Conservation (phyloP, 1,140 invertebrate genomes). For the Pseudomyrmex dendroicus region DNA sequence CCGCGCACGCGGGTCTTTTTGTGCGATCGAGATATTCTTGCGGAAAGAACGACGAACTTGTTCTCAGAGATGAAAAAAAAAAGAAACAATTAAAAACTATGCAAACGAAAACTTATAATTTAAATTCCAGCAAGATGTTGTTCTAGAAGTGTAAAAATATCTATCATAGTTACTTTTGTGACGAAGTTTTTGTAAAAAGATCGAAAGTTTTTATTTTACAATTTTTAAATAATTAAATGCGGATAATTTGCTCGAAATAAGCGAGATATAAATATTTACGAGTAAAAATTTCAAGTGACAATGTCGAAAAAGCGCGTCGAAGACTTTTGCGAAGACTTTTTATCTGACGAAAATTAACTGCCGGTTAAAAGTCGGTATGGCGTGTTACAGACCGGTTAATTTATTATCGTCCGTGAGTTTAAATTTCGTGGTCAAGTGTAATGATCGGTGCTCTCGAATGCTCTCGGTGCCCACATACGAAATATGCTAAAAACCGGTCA, state of each 20-base stretch:
- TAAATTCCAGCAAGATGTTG: no score
- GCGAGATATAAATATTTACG: background rate
- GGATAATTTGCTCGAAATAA: background rate
- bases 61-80: background rate
- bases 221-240: no score
- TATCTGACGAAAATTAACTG: background rate
- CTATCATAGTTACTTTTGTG: no score
- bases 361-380: background rate
- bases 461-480: background rate
- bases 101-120: background rate
- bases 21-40: conserved; percentile 9
- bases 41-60: background rate
- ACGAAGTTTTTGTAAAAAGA: no score
- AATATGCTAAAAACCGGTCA: conserved; percentile 73
- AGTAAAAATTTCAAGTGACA: background rate
- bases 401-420: conserved; percentile 30
- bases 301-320: no score
- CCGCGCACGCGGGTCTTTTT: background rate
- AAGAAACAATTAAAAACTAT: background rate
- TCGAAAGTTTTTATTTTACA: no score
- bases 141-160: no score
- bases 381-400: background rate
- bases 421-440: conserved; percentile 52
- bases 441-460: conserved; percentile 16
- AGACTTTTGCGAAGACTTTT: background rate